Base-by-base conservation (phyloP, 2,797 vertebrate genomes). In the Craterocephalus amniculus region DNA sequence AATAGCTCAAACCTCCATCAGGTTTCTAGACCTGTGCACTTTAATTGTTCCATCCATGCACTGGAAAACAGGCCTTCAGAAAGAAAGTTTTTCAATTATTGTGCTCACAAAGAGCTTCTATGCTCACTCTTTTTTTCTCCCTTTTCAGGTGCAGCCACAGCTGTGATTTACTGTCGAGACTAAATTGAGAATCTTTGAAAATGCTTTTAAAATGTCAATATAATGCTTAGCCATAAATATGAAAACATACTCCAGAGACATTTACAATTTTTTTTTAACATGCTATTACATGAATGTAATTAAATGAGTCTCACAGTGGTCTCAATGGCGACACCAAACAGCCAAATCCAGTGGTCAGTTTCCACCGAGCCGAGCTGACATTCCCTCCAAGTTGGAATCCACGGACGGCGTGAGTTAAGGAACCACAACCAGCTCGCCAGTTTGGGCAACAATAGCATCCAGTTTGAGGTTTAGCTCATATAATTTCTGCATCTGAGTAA, bases 51-150 rank as follows among this genome's bases (percentile, higher is more conserved):
- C 74, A 83, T n/a, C 51, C 60, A 72, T 38, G 81, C 83, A 85
- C 78, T 67, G 56, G 67, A 83, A 76, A 72, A 63, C 57, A 27
- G 43, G 68, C 71, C 73, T 81, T 80, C 78, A 87, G 66, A 80
- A 80, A 71, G 69, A 85, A 82, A 74, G 78, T 70, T 79, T 83
- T 84, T 40, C 79, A 76, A 36, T 84, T 72, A 84, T 82, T 83
- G 76, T 36, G 29, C n/a, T 75, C 57, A 45, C 49, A 78, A 58
- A 65, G 43, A 80, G 20, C 13, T 12, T 38, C 40, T 13, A 72
- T 54, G 57, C n/a, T 74, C 26, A 73, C 67, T 27, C 26, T 35
- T 64, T 48, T 68, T 72, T 80, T 55, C 7, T 70, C 6, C 20
- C 16, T 43, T 70, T 57, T 72, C 38, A 72, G 38, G 48, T 72